These are phyloP conservation scores for Acrocephalus scirpaceus DNA, from an alignment of 2,797 vertebrate genomes.

Conservation along the genomic window DNA sequence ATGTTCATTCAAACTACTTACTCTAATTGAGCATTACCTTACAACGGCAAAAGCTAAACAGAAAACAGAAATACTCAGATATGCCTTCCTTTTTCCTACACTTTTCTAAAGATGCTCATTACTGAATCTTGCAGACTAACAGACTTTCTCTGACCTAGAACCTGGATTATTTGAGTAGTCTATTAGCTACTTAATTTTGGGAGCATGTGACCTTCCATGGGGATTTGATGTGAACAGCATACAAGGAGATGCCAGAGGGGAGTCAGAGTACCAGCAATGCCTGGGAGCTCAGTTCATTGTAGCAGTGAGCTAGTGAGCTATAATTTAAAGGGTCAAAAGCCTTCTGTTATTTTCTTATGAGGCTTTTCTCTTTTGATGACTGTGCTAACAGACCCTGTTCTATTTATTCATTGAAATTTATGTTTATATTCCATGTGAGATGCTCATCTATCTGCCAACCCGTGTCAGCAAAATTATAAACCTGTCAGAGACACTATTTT, in stretches of 20 bases:
- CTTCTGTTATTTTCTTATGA: conserved; percentile 57
- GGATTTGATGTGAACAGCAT: neutral
- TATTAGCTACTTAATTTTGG: neutral
- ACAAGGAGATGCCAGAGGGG: neutral
- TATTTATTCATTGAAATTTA: conserved; percentile 70
- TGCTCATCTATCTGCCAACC: conserved; percentile 58
- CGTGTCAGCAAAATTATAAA: conserved; percentile 73
- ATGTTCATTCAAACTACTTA: neutral
- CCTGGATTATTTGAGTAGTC: neutral
- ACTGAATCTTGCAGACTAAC: neutral
- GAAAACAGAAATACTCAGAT: neutral
- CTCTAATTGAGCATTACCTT: neutral
- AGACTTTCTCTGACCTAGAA: neutral
- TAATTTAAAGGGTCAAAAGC: conserved; percentile 66
- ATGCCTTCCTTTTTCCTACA: neutral
- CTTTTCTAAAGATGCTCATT: neutral
- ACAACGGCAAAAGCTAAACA: neutral
- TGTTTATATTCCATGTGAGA: conserved; percentile 43
- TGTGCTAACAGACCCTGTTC: conserved; percentile 58
- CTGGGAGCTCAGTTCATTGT: neutral
- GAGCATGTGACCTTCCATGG: neutral
- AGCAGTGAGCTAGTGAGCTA: neutral
- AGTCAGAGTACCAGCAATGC: neutral
- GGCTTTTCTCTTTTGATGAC: conserved; percentile 51
- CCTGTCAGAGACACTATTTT: conserved; percentile 65